Base-by-base conservation (phyloP, 2,888 invertebrate species). In the Automeris io region DNA sequence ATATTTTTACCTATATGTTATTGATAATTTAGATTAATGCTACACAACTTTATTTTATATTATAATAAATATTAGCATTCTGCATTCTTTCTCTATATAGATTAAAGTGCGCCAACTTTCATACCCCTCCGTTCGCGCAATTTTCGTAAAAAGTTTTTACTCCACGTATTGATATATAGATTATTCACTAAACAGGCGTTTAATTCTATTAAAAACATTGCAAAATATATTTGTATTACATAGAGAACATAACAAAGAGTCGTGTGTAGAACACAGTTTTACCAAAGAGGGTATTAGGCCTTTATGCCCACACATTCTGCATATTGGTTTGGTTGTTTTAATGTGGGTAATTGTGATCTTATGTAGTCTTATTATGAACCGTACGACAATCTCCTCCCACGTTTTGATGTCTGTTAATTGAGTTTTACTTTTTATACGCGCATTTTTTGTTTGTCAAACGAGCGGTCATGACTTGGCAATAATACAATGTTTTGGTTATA, bases 251-350 rank as follows among this genome's bases (percentile, higher is more conserved):
- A 39, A 39, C 39, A 39, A 39, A 34, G 39, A 39, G 34, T 34
- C 59, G 54, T 59, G 55, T 56, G 62, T 61, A 63, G 68, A 70
- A 61, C 51, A 66, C 72, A 77, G 71, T 76, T 73, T 73, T 60
- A 39, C 81, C 77, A 63, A 72, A 83, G 63, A 82, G 59, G 80
- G 83, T 40, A 48, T 47, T 54, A 53, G 61, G 55, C 85, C 85
- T 83, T 79, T 82, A 55, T 55, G 61, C 80, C 80, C 78, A 82
- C 82, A 67, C 70, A 51, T 37, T 48, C 53, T 52, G 60, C 51
- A 63, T 76, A 77, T 81, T 70, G 74, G 72, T 63, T 81, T 70
- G 74, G 72, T 63, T 67, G 69, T 76, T 73, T 81, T 78, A 79
- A 81, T 76, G 70, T 66, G 59, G 70, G 75, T 80, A 83, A 83